Evolutionary conservation across 2,113 vertebrate genomes (phyloP).

Genomic region (Spheniscus mendiculus): DNA sequence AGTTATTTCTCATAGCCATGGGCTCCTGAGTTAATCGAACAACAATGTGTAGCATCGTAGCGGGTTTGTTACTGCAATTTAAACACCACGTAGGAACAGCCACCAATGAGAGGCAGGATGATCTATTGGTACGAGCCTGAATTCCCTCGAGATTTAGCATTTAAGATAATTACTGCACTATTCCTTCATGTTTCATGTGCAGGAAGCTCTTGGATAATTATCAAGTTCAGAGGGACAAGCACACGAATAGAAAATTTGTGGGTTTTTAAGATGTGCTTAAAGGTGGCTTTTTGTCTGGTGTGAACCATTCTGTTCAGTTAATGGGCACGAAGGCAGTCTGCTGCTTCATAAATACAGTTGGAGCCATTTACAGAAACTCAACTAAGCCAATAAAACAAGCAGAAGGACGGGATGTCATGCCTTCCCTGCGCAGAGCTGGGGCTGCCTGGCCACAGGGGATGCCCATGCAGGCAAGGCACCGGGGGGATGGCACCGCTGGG

Average conservation of each 20-base stretch:
- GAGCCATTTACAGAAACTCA: background rate
- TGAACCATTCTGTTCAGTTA: background rate
- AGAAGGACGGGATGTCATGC: background rate
- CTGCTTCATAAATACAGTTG: background rate
- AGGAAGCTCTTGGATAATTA: background rate
- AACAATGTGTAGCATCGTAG: accelerated
- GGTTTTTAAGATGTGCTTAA: background rate
- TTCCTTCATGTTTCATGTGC: background rate
- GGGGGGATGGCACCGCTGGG: accelerated
- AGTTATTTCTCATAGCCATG: background rate
- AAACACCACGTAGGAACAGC: background rate
- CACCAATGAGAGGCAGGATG: background rate
- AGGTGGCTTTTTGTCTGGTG: background rate
- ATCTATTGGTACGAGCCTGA: background rate
- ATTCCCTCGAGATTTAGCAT: background rate
- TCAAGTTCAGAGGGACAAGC: background rate
- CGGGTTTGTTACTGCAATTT: background rate
- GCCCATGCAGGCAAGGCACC: accelerated
- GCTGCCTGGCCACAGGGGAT: background rate
- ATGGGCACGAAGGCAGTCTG: background rate
- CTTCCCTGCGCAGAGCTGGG: background rate
- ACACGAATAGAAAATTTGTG: background rate
- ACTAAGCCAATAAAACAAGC: background rate
- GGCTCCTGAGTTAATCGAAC: background rate
- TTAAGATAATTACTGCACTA: conserved; percentile 12